Evolutionary conservation across 2,888 invertebrate genomes (phyloP), one percentile per base, ranked within the genome.

Genomic region (Tortrix viridana): DNA sequence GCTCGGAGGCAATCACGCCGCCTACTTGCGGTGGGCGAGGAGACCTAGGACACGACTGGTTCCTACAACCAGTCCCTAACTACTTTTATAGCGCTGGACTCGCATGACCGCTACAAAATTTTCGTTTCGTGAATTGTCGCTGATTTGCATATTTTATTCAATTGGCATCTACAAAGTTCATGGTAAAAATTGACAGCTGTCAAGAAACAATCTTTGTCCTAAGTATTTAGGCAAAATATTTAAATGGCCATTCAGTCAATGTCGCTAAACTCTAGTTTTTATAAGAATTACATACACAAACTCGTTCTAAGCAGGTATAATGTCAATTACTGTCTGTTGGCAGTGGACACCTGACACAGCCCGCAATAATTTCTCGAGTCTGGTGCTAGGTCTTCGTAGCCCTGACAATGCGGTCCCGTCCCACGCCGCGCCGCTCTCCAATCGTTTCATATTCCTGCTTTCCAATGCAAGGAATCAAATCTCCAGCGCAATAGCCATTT

Each of bases 391-490:
- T 76, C 76, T 73, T 78, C 68, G 57, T 46, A 23, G 43, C 50
- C 68, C 71, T 73, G 67, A 70, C 70, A 78, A 75, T 77, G 75
- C 77, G 77, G 74, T 76, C 74, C 75, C 78, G 74, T n/a, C 81
- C 84, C 79, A 80, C 82, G 72, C 70, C 52, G 64, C 66, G 67
- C 75, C 66, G 74, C 74, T 78, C 77, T 79, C 76, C 73, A 73
- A 70, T 74, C 75, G 76, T 73, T 69, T 71, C 72, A 65, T 66
- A 76, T 78, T 77, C 79, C 71, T 69, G 74, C 82, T 85, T 81
- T 83, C 81, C 74, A 83, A 78, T 78, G 74, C 76, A 76, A 74
- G 74, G 76, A 76, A 80, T 79, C 69, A 72, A 72, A 74, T 73
- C 72, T 44, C 63, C 48, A 26, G 44, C 44, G 79, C 77, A 78